Evolutionary conservation across 1,140 invertebrate species (phyloP).

Genomic region (Nymphalis io): DNA sequence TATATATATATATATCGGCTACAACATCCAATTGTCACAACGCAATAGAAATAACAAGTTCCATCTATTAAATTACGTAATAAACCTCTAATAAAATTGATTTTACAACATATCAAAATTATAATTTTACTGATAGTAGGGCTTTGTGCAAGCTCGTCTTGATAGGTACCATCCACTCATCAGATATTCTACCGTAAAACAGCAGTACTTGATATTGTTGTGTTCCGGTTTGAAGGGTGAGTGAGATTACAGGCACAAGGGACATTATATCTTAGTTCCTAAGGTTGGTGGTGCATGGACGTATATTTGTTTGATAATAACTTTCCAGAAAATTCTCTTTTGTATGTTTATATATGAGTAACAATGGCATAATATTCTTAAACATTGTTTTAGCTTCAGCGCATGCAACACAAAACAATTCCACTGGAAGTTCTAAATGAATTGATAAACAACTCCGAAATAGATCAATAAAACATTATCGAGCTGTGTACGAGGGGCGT

Average conservation of each 20-base stretch:
- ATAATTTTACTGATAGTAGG: too few relatives aligned
- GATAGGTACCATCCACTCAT: too few relatives aligned
- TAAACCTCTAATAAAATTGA: neutral
- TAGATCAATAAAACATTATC: conserved; percentile 14
- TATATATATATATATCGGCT: neutral
- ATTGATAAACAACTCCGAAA: conserved; percentile 19
- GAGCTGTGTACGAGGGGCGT: neutral
- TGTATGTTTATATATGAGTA: neutral
- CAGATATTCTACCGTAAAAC: too few relatives aligned
- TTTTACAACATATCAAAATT: neutral
- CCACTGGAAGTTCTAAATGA: neutral
- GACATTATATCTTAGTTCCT: too few relatives aligned
- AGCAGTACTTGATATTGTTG: too few relatives aligned
- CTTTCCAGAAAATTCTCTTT: neutral
- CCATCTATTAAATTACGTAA: neutral
- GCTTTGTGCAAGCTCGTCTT: too few relatives aligned
- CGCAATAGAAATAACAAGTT: neutral
- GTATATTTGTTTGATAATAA: too few relatives aligned
- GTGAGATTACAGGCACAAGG: too few relatives aligned
- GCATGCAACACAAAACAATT: neutral
- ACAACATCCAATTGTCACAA: neutral
- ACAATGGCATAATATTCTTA: conserved; percentile 1
- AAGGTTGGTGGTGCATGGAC: too few relatives aligned
- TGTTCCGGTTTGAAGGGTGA: too few relatives aligned
- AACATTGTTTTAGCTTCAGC: neutral